Evolutionary conservation across 2,888 invertebrate species (phyloP).

Genomic region (Crocallis elinguaria): DNA sequence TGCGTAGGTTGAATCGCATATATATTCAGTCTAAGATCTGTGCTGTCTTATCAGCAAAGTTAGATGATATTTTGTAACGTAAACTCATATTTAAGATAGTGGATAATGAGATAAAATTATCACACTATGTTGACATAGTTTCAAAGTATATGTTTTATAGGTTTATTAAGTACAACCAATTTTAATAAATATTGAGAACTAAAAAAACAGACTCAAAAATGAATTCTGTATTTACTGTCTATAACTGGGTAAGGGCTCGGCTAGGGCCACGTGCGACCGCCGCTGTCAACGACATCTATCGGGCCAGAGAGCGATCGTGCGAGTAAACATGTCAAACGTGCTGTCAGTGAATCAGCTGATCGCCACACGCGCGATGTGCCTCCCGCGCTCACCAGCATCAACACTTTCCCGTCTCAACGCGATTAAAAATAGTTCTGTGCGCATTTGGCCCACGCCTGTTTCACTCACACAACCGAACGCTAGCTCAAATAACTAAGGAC

Average conservation of each 20-base stretch:
- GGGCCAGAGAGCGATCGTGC: slow-evolving; percentile 53
- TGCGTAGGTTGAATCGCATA: slow-evolving; percentile 12
- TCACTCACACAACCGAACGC: slow-evolving; percentile 61
- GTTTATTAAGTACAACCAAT: too few species aligned
- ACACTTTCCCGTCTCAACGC: slow-evolving; percentile 62
- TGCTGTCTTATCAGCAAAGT: not conserved
- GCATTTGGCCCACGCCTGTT: slow-evolving; percentile 75
- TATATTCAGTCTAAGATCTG: not conserved
- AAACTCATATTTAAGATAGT: slow-evolving; percentile 21
- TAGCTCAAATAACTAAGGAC: slow-evolving; percentile 80
- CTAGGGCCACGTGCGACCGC: slow-evolving; percentile 43
- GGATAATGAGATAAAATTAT: slow-evolving; percentile 14
- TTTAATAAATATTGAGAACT: too few species aligned
- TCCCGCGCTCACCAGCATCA: slow-evolving; percentile 56
- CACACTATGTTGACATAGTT: not conserved
- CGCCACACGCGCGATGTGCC: slow-evolving; percentile 63
- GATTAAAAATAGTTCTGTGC: slow-evolving; percentile 81
- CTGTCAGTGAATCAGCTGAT: slow-evolving; percentile 82
- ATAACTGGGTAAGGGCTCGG: slow-evolving; percentile 41
- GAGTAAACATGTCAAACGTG: slow-evolving; percentile 79
- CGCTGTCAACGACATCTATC: slow-evolving; percentile 71
- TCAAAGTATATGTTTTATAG: too few species aligned
- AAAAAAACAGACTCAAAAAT: not conserved
- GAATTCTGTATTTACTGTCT: too few species aligned
- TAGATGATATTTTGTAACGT: slow-evolving; percentile 12